These are phyloP conservation scores for Steinernema feltiae DNA, from an alignment of 1,140 invertebrate species.

Conservation along the genomic window DNA sequence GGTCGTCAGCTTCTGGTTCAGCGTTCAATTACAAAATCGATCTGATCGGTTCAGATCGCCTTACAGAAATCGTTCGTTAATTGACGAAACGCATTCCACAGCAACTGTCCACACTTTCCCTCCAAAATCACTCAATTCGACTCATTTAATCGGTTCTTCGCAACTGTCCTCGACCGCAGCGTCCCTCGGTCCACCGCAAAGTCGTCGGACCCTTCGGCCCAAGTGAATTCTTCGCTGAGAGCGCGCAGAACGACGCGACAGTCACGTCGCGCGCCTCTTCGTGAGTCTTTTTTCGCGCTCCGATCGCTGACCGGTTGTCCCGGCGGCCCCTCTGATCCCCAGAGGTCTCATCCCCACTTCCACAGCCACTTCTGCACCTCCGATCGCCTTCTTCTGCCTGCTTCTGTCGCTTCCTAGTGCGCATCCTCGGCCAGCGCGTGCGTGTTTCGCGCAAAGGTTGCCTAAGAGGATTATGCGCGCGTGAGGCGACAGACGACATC, in stretches of 20 bases:
- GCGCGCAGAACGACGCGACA: background rate
- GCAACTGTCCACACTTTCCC: too few relatives aligned
- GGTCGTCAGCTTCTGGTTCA: too few relatives aligned
- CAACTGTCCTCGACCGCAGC: background rate
- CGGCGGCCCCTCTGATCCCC: background rate
- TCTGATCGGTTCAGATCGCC: too few relatives aligned
- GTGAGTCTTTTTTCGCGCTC: background rate
- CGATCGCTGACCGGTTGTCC: background rate
- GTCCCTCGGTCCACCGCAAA: background rate
- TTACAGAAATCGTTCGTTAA: too few relatives aligned
- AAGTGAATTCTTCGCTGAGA: background rate
- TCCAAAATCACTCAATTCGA: background rate
- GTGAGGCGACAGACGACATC: conserved; percentile 9
- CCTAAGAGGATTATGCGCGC: conserved; percentile 3
- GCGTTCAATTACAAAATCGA: too few relatives aligned
- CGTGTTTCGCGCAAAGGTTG: background rate
- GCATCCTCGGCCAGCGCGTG: background rate
- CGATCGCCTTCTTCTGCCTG: background rate
- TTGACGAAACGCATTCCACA: too few relatives aligned
- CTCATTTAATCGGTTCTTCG: background rate
- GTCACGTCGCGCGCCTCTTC: conserved; percentile 1
- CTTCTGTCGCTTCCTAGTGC: background rate
- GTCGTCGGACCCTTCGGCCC: background rate
- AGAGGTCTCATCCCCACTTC: background rate
- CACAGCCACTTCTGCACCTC: background rate